Evolutionary conservation across 2,888 invertebrate genomes (phyloP).

Genomic region (Spodoptera littoralis): DNA sequence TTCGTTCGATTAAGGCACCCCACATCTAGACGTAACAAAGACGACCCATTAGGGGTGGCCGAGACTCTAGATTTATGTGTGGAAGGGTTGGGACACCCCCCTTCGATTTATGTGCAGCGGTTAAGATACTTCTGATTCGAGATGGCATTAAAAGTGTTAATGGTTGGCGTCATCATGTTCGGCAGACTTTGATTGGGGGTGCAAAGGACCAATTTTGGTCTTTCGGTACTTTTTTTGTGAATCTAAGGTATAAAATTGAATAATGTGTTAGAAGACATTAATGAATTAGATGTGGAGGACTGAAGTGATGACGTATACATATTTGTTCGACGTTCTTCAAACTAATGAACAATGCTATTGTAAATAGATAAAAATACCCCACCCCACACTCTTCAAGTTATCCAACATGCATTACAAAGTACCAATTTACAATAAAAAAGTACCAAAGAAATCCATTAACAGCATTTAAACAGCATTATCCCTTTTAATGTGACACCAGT

Average conservation of each 20-base stretch:
- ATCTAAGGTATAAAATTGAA: too few relatives aligned
- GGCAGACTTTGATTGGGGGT: slow-evolving; percentile 5
- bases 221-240: neutral
- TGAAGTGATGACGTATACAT: too few relatives aligned
- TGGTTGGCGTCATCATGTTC: slow-evolving; percentile 18
- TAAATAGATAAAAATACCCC: too few relatives aligned
- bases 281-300: neutral
- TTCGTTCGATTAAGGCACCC: slow-evolving; percentile 68
- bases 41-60: slow-evolving; percentile 72
- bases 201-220: neutral
- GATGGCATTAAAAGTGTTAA: slow-evolving; percentile 51
- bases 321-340: too few relatives aligned
- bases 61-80: slow-evolving; percentile 73
- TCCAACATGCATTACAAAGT: slow-evolving; percentile 8
- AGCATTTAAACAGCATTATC: too few relatives aligned
- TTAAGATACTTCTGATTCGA: slow-evolving; percentile 52
- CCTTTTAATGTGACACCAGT: too few relatives aligned
- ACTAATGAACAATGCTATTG: too few relatives aligned
- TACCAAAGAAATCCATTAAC: too few relatives aligned
- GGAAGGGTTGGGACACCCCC: slow-evolving; percentile 64
- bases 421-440: neutral
- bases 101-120: slow-evolving; percentile 62
- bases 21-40: slow-evolving; percentile 68
- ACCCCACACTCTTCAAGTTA: too few relatives aligned
- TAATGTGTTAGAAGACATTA: too few relatives aligned